Conservation (phyloP, 1,140 invertebrate genomes). For the Drosophila bipectinata region DNA sequence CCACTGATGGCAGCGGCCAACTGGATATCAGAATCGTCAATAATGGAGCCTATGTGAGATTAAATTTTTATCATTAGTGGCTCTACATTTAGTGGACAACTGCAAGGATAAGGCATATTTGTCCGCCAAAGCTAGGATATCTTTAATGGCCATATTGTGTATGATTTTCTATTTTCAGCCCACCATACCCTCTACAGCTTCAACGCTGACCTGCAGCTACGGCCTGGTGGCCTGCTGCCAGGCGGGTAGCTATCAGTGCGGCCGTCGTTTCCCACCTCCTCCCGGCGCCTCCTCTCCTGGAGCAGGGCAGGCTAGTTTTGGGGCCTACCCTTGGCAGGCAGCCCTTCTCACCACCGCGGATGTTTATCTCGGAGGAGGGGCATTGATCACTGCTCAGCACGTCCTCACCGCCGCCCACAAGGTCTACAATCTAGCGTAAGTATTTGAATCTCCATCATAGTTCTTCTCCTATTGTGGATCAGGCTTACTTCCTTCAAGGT, state of each 20-base stretch:
- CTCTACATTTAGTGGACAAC: no score
- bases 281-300: slow-evolving; percentile 46
- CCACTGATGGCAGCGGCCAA: slow-evolving; percentile 84
- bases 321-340: slow-evolving; percentile 82
- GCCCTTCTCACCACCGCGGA: slow-evolving; percentile 85
- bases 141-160: background rate
- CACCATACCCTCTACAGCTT: slow-evolving; percentile 15
- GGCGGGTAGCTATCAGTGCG: slow-evolving; percentile 76
- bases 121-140: no score
- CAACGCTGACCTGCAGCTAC: slow-evolving; percentile 58
- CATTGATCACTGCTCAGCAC: slow-evolving; percentile 87
- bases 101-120: no score
- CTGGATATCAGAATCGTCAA: slow-evolving; percentile 87
- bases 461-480: background rate
- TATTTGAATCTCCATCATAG: slow-evolving; percentile 10
- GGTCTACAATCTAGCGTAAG: slow-evolving; percentile 86
- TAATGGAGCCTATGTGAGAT: slow-evolving; percentile 79
- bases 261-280: slow-evolving; percentile 69
- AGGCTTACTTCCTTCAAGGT: slow-evolving; percentile 85
- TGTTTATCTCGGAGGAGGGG: slow-evolving; percentile 88
- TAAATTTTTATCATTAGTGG: background rate
- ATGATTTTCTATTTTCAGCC: slow-evolving; percentile 23
- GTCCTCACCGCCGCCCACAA: slow-evolving; percentile 90
- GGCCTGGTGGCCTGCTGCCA: slow-evolving; percentile 73
- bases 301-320: slow-evolving; percentile 72